phyloP scores from a whole-genome alignment of 35 echinoderm and acorn worm species.

The Lytechinus pictus region DNA sequence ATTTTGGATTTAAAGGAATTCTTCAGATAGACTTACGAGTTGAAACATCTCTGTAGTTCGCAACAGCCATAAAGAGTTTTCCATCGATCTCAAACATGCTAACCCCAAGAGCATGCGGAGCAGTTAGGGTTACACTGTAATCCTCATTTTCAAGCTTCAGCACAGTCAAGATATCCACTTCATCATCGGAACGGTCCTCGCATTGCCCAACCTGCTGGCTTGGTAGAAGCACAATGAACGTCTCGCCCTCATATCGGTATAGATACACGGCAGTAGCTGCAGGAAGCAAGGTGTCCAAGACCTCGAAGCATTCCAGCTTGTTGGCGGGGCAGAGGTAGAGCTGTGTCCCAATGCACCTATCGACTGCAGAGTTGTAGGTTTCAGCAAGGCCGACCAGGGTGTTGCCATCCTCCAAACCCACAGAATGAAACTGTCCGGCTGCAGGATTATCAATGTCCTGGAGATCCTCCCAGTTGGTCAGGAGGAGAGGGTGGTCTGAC shows the following conservation, averaged over 20 bases:
- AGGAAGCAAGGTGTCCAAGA: conserved; percentile 4
- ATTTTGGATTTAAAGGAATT: not conserved
- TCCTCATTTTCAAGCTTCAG: not conserved
- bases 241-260: not conserved
- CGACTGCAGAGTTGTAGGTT: not conserved
- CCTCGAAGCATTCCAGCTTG: not conserved
- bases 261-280: not conserved
- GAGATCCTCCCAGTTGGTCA: conserved; percentile 22
- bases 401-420: not conserved
- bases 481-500: conserved; percentile 24
- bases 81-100: conserved; percentile 47
- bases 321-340: conserved; percentile 33
- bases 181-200: not conserved
- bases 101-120: not conserved
- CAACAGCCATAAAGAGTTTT: not conserved
- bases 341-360: conserved; percentile 7
- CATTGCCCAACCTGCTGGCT: conserved; percentile 27
- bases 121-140: not conserved
- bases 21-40: conserved; percentile 3
- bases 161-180: not conserved
- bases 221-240: conserved; percentile 24
- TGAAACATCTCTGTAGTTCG: not conserved
- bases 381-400: conserved; percentile 8
- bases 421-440: not conserved
- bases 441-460: conserved; percentile 37